Conservation (phyloP, 1,140 invertebrate genomes). For the Scaptodrosophila lebanonensis region DNA sequence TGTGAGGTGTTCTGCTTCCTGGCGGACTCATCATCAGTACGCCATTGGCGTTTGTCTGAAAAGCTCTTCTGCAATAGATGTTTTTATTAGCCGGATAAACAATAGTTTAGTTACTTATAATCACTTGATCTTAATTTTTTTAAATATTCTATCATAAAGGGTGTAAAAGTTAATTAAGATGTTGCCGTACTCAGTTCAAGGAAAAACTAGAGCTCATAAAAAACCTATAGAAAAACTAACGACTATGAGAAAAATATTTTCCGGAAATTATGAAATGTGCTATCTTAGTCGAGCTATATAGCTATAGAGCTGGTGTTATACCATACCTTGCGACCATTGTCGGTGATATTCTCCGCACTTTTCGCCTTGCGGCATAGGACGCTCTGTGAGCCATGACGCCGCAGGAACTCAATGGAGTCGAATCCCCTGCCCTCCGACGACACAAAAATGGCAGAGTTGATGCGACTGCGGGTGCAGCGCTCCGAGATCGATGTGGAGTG, state of each 20-base stretch:
- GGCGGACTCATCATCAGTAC: conserved; percentile 65
- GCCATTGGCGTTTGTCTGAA: conserved; percentile 56
- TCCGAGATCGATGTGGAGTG: conserved; percentile 75
- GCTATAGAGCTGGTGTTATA: too few relatives aligned
- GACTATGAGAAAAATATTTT: too few relatives aligned
- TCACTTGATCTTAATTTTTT: too few relatives aligned
- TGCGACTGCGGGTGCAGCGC: conserved; percentile 82
- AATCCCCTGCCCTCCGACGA: conserved; percentile 86
- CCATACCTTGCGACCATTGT: conserved; percentile 71
- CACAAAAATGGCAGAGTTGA: conserved; percentile 87
- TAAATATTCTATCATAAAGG: too few relatives aligned
- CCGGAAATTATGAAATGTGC: too few relatives aligned
- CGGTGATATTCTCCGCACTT: conserved; percentile 83
- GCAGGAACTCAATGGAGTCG: conserved; percentile 85
- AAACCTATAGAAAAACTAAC: too few relatives aligned
- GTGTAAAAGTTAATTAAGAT: too few relatives aligned
- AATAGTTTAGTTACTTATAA: too few relatives aligned
- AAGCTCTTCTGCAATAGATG: conserved; percentile 64
- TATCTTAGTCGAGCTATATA: too few relatives aligned
- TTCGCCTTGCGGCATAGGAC: conserved; percentile 86
- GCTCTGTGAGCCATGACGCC: conserved; percentile 87
- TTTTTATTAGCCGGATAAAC: too few relatives aligned
- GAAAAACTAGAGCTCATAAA: too few relatives aligned
- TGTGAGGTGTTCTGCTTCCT: conserved; percentile 48
- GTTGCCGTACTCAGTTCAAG: too few relatives aligned